These are phyloP conservation scores for Tupaia chinensis DNA, from an alignment of 2,113 vertebrate species.

Conservation along the genomic window DNA sequence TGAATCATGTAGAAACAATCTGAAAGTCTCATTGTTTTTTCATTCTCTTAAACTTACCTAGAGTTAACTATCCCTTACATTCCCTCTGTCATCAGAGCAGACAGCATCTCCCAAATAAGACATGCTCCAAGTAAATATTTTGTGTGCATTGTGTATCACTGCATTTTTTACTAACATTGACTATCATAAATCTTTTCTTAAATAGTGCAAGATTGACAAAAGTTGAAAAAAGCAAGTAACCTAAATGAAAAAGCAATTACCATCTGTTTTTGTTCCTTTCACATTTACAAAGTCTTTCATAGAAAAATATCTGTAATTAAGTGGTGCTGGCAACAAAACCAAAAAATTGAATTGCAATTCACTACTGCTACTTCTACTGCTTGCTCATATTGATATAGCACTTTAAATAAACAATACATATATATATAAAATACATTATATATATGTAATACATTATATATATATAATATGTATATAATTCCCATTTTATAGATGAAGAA, in stretches of 20 bases:
- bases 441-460: no score
- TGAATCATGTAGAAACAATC: neutral
- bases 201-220: neutral
- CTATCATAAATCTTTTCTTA: neutral
- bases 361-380: neutral
- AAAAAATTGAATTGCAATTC: neutral
- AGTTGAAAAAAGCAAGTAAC: neutral
- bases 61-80: neutral
- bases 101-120: slow-evolving; percentile 1
- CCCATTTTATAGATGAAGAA: slow-evolving; percentile 63
- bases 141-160: neutral
- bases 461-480: neutral
- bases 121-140: neutral
- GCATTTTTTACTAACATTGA: neutral
- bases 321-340: neutral
- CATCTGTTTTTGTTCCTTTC: slow-evolving; percentile 48
- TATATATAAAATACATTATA: no score
- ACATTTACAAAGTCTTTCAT: slow-evolving; percentile 13
- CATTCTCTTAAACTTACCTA: neutral
- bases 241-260: neutral
- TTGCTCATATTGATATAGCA: slow-evolving; percentile 4
- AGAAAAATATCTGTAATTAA: slow-evolving; percentile 46
- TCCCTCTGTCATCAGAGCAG: neutral
- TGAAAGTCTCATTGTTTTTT: neutral
- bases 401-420: neutral